A percentile compares a stretch with the other conserved stretches of the same genome.
Evolutionary conservation across 2,888 invertebrate species (phyloP).

Genomic region (Microplitis manilae): DNA sequence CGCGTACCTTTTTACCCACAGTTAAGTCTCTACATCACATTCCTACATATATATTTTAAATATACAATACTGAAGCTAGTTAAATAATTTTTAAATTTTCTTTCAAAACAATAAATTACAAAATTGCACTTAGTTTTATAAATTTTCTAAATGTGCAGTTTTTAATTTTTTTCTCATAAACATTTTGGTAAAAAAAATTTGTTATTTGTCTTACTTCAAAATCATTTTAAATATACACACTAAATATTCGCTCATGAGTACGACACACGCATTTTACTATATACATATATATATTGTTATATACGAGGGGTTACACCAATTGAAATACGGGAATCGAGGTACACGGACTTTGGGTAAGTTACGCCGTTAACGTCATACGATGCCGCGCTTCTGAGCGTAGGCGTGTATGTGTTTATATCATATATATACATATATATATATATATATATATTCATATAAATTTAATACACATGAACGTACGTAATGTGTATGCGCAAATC

Average conservation of each 20-base stretch:
- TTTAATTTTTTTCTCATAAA: too few species aligned
- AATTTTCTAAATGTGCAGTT: too few species aligned
- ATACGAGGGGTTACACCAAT: conserved; percentile 33
- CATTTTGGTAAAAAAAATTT: too few species aligned
- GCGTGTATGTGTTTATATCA: conserved; percentile 25
- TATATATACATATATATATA: background rate
- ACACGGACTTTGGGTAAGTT: conserved; percentile 45
- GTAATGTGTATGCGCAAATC: conserved; percentile 44
- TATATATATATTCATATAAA: background rate
- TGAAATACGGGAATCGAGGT: conserved; percentile 41
- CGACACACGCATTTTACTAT: too few species aligned
- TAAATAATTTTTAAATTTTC: too few species aligned
- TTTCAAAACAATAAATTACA: too few species aligned
- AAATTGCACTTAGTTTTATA: too few species aligned
- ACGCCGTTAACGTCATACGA: conserved; percentile 39
- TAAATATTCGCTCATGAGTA: too few species aligned
- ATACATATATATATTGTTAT: background rate
- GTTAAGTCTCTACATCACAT: background rate
- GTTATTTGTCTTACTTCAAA: too few species aligned
- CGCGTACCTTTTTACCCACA: background rate
- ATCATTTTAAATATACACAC: too few species aligned
- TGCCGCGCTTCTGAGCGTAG: conserved; percentile 42
- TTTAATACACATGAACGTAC: conserved; percentile 25
- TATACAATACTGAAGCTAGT: too few species aligned
- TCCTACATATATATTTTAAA: too few species aligned